A percentile compares a stretch with the other conserved stretches of the same genome.
Conservation (phyloP, 2,797 vertebrate genomes). For the Brachymystax lenok region DNA sequence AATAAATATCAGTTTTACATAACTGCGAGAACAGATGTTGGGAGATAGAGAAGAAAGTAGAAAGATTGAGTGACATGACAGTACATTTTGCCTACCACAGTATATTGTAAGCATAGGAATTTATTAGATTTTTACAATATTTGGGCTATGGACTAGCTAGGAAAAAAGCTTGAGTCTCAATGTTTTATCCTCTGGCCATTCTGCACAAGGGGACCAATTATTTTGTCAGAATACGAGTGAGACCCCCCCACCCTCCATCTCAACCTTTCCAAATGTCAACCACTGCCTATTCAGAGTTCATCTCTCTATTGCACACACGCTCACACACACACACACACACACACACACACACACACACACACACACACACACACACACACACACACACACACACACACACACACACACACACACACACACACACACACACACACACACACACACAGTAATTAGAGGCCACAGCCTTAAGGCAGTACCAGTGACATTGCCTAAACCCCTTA, state of each 20-base stretch:
- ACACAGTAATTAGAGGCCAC: not conserved
- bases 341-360: constrained; percentile 11
- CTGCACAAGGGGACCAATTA: not conserved
- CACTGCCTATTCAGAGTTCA: constrained; percentile 5
- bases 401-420: constrained; percentile 8
- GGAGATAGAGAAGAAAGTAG: not conserved
- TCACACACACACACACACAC: constrained; percentile 9
- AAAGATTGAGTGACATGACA: not conserved
- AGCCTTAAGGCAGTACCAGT: not conserved
- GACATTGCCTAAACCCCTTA: not conserved
- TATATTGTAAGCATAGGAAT: not conserved
- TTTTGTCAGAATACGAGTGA: not conserved
- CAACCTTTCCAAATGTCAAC: constrained; percentile 25
- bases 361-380: not conserved
- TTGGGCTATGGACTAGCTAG: not conserved
- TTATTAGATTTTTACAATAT: not conserved
- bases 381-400: constrained; percentile 7
- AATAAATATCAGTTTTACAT: not conserved
- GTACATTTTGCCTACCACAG: not conserved
- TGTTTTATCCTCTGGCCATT: not conserved
- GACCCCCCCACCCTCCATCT: constrained; percentile 5
- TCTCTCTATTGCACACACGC: not conserved
- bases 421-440: not conserved
- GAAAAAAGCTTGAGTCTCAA: not conserved
- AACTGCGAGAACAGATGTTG: not conserved